A percentile compares a stretch with the other conserved stretches of the same genome.
Evolutionary conservation across 2,797 vertebrate genomes (phyloP).

Genomic region (Mallotus villosus): DNA sequence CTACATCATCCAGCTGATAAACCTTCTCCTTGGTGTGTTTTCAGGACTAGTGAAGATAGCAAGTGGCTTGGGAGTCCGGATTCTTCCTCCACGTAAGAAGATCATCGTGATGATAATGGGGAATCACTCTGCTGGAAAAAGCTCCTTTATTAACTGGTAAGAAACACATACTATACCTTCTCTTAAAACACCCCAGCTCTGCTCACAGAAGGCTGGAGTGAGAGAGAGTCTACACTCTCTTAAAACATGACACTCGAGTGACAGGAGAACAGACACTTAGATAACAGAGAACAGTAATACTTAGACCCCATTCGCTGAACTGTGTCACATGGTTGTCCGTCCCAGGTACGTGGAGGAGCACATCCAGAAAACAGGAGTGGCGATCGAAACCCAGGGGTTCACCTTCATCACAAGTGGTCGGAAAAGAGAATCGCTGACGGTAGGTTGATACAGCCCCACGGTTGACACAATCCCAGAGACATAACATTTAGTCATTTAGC

Average conservation of each 20-base stretch:
- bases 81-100: slow-evolving; percentile 80
- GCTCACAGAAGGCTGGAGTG: not conserved
- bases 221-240: not conserved
- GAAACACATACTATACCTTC: not conserved
- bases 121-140: slow-evolving; percentile 82
- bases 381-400: slow-evolving; percentile 83
- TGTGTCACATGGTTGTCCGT: slow-evolving; percentile 12
- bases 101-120: slow-evolving; percentile 83
- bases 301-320: not conserved
- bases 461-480: not conserved
- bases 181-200: slow-evolving; percentile 6
- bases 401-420: slow-evolving; percentile 81
- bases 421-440: slow-evolving; percentile 80
- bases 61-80: slow-evolving; percentile 66
- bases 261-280: not conserved
- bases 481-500: too few species aligned
- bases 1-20: too few species aligned
- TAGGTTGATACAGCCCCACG: slow-evolving; percentile 45
- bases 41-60: slow-evolving; percentile 79
- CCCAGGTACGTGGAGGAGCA: slow-evolving; percentile 82
- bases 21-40: slow-evolving; percentile 25
- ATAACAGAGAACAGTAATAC: not conserved
- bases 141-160: slow-evolving; percentile 86
- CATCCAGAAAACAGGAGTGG: slow-evolving; percentile 81
- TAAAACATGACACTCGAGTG: not conserved